Evolutionary conservation across 2,888 invertebrate genomes (phyloP), one percentile per base, ranked within the genome.

Genomic region (Harmothoe impar): DNA sequence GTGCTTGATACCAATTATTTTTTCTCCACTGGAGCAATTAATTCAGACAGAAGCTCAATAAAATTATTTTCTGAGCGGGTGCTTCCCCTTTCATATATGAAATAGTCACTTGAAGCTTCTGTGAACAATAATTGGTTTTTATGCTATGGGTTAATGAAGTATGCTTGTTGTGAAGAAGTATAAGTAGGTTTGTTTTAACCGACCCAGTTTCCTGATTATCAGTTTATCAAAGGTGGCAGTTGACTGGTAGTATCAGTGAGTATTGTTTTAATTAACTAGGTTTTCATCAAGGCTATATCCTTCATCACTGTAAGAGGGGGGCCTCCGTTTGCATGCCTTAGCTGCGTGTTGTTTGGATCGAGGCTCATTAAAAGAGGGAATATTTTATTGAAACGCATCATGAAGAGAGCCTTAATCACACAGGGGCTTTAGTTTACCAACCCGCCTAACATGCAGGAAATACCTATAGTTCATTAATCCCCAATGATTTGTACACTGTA

Each of bases 321-420:
- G 29, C 29, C 72, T 72, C 72, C 7, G 29, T 29, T 72, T 29
- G 29, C 29, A 72, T 72, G 72, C 72, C 25, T 29, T 72, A 72
- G 5, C 72, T 72, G 29, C 68, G 68, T 72, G 29, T 5, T 72
- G 72, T 25, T 72, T n/a, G 68, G 20, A n/a, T n/a, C 62, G 62
- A 5, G n/a, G 62, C 31, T 29, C 29, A 72, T 72, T 72, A 29
- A 62, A 62, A 17, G 29, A 29, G 72, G 25, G 29, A 12, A 12
- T 72, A 25, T 72, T 29, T 72, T 72, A 72, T 72, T 72, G 72
- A 68, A n/a, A n/a, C 68, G 68, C 68, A n/a, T 68, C 68, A 68
- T 23, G 68, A 68, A n/a, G 68, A 5, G n/a, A n/a, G 5, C 62
- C n/a, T 62, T 62, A 62, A 62, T 62, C 62, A 62, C 62, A 62